phyloP scores from a whole-genome alignment of 2,113 vertebrate genomes.

The Phylloscopus whistleri region DNA sequence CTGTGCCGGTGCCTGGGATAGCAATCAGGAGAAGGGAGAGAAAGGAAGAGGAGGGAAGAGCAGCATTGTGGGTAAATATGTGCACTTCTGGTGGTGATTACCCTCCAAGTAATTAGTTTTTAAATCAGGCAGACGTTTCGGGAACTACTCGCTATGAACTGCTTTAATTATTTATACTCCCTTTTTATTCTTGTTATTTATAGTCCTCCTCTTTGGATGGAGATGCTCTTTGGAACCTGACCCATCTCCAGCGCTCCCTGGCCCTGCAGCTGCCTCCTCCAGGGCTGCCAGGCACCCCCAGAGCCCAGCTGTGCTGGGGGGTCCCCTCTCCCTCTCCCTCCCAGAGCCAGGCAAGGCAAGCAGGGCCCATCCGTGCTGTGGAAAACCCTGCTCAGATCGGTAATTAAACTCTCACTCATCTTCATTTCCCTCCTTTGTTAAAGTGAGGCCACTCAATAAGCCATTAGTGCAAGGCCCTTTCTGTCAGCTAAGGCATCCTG shows the following conservation, averaged over 20 bases:
- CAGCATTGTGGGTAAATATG: constrained; percentile 26
- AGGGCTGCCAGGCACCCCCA: not conserved
- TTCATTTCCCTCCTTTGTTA: constrained; percentile 42
- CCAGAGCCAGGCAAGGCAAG: not conserved
- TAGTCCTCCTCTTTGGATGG: not conserved
- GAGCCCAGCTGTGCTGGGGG: not conserved
- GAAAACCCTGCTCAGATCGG: not conserved
- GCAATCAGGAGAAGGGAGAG: not conserved
- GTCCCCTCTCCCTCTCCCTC: not conserved
- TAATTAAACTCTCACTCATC: constrained; percentile 62
- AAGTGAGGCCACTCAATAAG: constrained; percentile 51
- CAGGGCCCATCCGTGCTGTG: accelerated
- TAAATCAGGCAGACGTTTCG: constrained; percentile 65
- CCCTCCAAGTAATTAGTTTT: constrained; percentile 69
- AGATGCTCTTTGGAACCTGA: not conserved
- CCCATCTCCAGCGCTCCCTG: not conserved
- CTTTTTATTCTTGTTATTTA: constrained; percentile 54
- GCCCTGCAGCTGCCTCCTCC: not conserved
- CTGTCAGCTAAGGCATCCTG: not conserved
- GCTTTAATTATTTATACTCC: constrained; percentile 66
- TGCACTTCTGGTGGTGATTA: constrained; percentile 31
- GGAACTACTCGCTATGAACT: constrained; percentile 48
- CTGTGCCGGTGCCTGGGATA: not conserved
- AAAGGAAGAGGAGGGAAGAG: not conserved
- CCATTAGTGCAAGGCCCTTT: constrained; percentile 7